Conservation (phyloP, 2,113 vertebrate genomes). For the Dasyprocta punctata region DNA sequence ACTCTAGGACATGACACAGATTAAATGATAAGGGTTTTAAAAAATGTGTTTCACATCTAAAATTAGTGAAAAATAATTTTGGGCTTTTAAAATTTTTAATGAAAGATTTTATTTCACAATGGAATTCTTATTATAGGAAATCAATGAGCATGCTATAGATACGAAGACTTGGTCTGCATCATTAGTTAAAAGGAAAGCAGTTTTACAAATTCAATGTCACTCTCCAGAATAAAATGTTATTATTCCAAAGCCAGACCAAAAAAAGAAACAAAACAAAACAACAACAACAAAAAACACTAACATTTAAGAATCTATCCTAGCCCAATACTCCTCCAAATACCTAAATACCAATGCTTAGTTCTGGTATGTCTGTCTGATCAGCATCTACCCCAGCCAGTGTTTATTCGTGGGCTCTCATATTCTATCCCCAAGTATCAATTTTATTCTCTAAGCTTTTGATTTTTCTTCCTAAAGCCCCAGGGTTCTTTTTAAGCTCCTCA, state of each 20-base stretch:
- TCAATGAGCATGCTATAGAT: background rate
- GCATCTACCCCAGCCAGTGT: background rate
- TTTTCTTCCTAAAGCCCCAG: slow-evolving; percentile 63
- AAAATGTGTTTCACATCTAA: background rate
- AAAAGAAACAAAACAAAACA: slow-evolving; percentile 8
- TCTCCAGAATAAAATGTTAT: slow-evolving; percentile 26
- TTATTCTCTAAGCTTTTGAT: slow-evolving; percentile 65
- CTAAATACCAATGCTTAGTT: slow-evolving; percentile 11
- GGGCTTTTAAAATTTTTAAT: slow-evolving; percentile 16
- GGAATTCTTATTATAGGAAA: slow-evolving; percentile 23
- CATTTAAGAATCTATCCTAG: slow-evolving; percentile 33
- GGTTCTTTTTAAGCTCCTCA: slow-evolving; percentile 59
- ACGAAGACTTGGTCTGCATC: background rate
- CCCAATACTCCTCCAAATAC: background rate
- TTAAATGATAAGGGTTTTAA: background rate
- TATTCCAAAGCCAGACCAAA: slow-evolving; percentile 33
- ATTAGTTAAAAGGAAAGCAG: slow-evolving; percentile 47
- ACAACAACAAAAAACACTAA: background rate
- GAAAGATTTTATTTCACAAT: slow-evolving; percentile 41
- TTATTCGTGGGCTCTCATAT: background rate
- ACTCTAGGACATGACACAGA: slow-evolving; percentile 22
- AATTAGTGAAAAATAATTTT: background rate
- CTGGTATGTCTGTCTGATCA: background rate
- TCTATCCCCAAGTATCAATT: slow-evolving; percentile 42
- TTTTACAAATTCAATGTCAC: slow-evolving; percentile 21